Evolutionary conservation across 2,113 vertebrate species (phyloP), one percentile per base, ranked within the genome.

Genomic region (Phycodurus eques): DNA sequence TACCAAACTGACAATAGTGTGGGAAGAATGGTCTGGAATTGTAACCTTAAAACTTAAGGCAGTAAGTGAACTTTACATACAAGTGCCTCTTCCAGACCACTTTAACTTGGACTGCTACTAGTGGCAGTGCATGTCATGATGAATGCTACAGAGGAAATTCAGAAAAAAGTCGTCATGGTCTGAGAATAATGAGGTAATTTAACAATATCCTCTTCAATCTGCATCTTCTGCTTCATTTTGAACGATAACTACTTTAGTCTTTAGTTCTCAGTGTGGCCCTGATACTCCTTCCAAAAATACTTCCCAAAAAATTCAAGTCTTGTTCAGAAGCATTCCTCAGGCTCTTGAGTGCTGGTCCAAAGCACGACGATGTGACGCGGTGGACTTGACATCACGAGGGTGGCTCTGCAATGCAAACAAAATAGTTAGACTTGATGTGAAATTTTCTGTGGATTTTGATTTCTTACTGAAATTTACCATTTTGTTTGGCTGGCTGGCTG

Each of bases 331-430:
- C 63, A 42, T 44, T 20, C 22, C 44, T 22, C n/a, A 47, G 13
- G 2, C 2, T 46, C 64, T 47, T 61, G 6, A 61, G 31, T 66
- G 13, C 44, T 17, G 22, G 64, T 66, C 43, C 63, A 3, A 61
- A 17, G 62, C 19, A 43, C 20, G 20, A 64, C 43, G 19, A 3
- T 12, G n/a, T 2, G 47, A 61, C 20, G 33, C 22, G 31, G 43
- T 13, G 22, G 17, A 14, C 27, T 47, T 42, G 46, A 5, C 42
- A 59, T 81, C 74, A 85, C 6, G 44, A 56, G 43, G 77, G 75
- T 8, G 42, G 43, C 62, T 83, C 75, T 63, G 46, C 51, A 67
- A 42, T 17, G 9, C 35, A 57, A 5, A 57, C 8, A n/a, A 20
- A 43, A 20, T 22, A 44, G 27, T 0, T 51, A 19, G 1, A 17